Conservation (phyloP, 1,140 invertebrate genomes). For the Glossosoma conforme region DNA sequence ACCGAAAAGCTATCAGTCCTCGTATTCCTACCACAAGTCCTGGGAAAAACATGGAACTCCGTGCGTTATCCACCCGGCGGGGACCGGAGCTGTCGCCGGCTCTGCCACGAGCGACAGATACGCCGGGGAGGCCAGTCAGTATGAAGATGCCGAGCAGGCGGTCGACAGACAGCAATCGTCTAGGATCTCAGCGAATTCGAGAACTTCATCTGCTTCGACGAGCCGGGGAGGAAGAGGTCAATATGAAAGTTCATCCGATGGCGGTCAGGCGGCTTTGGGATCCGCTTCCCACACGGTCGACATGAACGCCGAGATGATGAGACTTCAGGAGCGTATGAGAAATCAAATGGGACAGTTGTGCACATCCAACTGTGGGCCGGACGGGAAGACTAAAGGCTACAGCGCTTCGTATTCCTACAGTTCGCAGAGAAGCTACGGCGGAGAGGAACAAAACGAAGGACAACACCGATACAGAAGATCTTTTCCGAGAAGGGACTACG, state of each 20-base stretch:
- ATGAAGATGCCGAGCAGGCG: conserved; percentile 33
- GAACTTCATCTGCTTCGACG: conserved; percentile 5
- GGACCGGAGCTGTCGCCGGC: conserved; percentile 13
- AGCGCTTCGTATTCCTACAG: conserved; percentile 28
- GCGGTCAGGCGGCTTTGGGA: neutral
- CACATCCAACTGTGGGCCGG: conserved; percentile 1
- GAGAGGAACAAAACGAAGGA: conserved; percentile 1
- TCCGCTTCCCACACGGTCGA: conserved; percentile 4
- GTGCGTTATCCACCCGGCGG: conserved; percentile 41
- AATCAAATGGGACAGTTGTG: conserved; percentile 27
- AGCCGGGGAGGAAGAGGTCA: neutral
- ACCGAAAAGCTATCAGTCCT: conserved; percentile 48
- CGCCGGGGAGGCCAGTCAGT: conserved; percentile 35
- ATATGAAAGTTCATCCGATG: conserved; percentile 3
- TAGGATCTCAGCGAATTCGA: conserved; percentile 12
- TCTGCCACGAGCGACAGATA: conserved; percentile 29
- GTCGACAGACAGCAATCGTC: conserved; percentile 31
- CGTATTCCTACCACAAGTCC: conserved; percentile 48
- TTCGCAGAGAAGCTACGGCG: conserved; percentile 26
- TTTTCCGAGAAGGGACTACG: neutral
- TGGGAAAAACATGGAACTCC: conserved; percentile 49
- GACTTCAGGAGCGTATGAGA: conserved; percentile 18
- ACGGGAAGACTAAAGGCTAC: conserved; percentile 26
- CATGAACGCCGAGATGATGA: conserved; percentile 11
- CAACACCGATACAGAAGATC: conserved; percentile 18